Evolutionary conservation across 2,888 invertebrate species (phyloP), one percentile per base, ranked within the genome.

Genomic region (Actias luna): DNA sequence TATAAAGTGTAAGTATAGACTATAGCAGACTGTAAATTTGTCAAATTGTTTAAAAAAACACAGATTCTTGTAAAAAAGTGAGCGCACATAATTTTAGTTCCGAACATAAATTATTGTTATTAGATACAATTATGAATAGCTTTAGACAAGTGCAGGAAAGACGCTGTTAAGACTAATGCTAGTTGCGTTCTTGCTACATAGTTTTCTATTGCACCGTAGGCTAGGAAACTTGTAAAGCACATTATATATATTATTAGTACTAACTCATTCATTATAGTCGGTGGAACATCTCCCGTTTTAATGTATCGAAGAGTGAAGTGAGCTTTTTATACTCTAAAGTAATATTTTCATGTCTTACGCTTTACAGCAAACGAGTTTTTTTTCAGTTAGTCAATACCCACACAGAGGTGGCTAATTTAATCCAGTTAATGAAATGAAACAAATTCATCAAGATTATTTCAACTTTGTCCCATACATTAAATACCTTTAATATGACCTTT

Each of bases 61-160:
- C 52, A 27, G 52, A 27, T 25, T 52, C 52, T 52, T 16, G 27
- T 25, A 25, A 52, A 27, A 1, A 25, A 52, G 25, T 78, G 73
- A 25, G 25, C 76, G 70, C 73, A 75, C 77, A 82, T 79, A 71
- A 75, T 70, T 73, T 65, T 67, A 76, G 72, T 69, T 69, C 71
- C 65, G 64, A 69, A 68, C 61, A 63, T 65, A 70, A 75, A 77
- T 78, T 65, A 80, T 78, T 75, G 74, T 69, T 64, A 80, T 82
- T 77, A 67, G 66, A 73, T 69, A 72, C 72, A 69, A 74, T 78
- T 72, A 78, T 74, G 71, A 76, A 73, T 74, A 69, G 66, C 73
- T 68, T 66, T 64, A 61, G 63, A 65, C 55, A 60, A 64, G 59
- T 60, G 46, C 73, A 75, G 73, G 75, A 62, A 62, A 62, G 16